Base-by-base conservation (phyloP, 2,888 invertebrate species). In the Phyllotreta cruciferae region DNA sequence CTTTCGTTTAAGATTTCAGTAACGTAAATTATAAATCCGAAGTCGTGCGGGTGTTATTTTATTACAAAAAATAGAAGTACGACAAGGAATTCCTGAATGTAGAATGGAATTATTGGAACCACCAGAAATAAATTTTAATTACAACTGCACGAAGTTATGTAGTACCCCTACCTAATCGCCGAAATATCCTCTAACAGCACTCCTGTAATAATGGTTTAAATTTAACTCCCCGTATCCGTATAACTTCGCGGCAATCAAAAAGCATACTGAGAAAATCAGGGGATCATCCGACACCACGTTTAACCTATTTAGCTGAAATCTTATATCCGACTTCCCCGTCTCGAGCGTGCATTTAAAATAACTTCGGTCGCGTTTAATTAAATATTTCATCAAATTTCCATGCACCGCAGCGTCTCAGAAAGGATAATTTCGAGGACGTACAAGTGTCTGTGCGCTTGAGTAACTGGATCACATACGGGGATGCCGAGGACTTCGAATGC, bases 1-100 rank as follows among this genome's bases (percentile, higher is more conserved):
- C 54, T 55, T 42, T 14, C 62, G 66, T 61, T 63, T 66, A 58
- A 57, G 63, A 63, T 66, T 66, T 55, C 66, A 35, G 45, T 37
- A 45, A 42, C 24, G 50, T 63, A 66, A 66, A 55, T 41, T 49
- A 35, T 34, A 39, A 53, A 49, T 39, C 13, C 39, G 38, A 45
- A 55, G 55, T 54, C 24, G 35, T 55, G 45, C 49, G 47, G 55
- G 55, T 61, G 55, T 37, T n/a, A 24, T 41, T 55, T 61, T 41
- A 47, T 49, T 55, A 55, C 61, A 38, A 8, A 24, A 13, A 50
- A 42, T 36, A 38, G 38, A 39, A 35, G 47, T 44, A 24, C 24
- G 24, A 24, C 24, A 11, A 36, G 34, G 49, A 49, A 57, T 57
- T 57, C 50, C 37, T 39, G 56, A 57, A 24, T 4, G 24, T 24